Evolutionary conservation across 2,888 invertebrate genomes (phyloP).

Genomic region (Nephrotoma flavescens): DNA sequence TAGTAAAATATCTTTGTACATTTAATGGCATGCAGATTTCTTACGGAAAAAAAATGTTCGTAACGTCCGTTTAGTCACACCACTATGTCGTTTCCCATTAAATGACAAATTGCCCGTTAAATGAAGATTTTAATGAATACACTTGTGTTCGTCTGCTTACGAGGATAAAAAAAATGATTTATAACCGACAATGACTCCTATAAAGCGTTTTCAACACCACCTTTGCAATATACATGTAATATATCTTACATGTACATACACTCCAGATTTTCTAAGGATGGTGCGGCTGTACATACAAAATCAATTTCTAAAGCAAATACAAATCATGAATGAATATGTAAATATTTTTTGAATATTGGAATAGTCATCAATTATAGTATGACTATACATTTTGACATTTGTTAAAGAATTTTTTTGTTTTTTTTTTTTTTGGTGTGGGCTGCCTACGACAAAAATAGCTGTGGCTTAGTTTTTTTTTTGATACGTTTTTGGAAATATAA

Average conservation of each 20-base stretch:
- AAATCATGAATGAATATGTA: not conserved
- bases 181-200: not conserved
- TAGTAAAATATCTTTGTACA: not conserved
- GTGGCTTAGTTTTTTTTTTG: not conserved
- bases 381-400: not conserved
- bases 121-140: not conserved
- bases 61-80: not conserved
- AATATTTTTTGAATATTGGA: not conserved
- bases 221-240: not conserved
- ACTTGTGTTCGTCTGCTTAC: not conserved
- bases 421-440: not conserved
- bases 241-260: too few species aligned
- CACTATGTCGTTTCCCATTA: not conserved
- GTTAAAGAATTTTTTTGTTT: too few species aligned
- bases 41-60: not conserved
- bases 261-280: not conserved
- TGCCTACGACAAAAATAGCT: not conserved
- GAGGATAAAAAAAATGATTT: not conserved
- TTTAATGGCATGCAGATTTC: not conserved
- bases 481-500: not conserved
- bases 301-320: not conserved
- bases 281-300: not conserved
- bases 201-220: not conserved
- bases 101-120: not conserved
- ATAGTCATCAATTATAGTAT: not conserved